Conservation (phyloP, 2,113 vertebrate genomes). For the Ifrita kowaldi region DNA sequence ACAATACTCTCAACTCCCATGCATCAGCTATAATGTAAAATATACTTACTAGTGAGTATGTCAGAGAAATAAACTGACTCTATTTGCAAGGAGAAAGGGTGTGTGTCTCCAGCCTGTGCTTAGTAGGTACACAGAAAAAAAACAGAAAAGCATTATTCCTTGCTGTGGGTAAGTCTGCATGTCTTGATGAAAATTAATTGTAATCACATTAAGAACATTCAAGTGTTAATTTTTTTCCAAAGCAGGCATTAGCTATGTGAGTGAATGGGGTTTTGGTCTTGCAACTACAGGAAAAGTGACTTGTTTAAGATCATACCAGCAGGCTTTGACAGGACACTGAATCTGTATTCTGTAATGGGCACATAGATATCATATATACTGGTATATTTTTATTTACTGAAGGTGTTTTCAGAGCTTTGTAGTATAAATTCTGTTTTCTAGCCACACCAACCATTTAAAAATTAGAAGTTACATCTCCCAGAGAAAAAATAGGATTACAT, state of each 20-base stretch:
- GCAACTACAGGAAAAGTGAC: not conserved
- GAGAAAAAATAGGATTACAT: not conserved
- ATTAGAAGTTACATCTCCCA: not conserved
- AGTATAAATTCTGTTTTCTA: not conserved
- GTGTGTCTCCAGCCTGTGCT: slow-evolving; percentile 70
- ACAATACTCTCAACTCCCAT: not conserved
- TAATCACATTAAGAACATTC: not conserved
- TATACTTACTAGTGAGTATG: slow-evolving; percentile 69
- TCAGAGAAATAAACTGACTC: slow-evolving; percentile 81
- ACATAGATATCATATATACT: not conserved
- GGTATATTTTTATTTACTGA: not conserved
- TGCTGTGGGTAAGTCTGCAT: not conserved
- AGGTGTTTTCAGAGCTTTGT: not conserved
- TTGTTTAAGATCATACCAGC: not conserved
- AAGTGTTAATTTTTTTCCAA: not conserved
- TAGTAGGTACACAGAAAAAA: slow-evolving; percentile 61
- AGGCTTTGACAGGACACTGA: not conserved
- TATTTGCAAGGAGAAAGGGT: slow-evolving; percentile 73
- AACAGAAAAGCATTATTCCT: not conserved
- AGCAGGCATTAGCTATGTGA: not conserved
- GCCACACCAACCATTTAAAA: not conserved
- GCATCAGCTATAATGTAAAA: slow-evolving; percentile 74
- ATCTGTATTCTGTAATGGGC: not conserved
- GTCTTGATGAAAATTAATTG: not conserved
- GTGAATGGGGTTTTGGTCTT: not conserved